Conservation (phyloP, 2,888 invertebrate species). For the Beris chalybata region DNA sequence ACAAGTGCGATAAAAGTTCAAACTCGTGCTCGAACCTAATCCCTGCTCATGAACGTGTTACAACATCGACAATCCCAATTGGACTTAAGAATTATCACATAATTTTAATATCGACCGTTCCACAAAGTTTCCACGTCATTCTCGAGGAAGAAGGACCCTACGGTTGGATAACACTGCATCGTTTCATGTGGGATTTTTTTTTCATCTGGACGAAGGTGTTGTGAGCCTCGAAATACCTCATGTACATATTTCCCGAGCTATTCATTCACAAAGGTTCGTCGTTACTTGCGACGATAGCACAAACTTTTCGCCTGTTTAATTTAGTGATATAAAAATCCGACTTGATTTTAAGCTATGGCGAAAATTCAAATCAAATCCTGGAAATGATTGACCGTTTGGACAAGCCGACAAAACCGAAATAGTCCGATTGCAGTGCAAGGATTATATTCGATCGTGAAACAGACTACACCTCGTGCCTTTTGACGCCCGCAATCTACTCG, state of each 20-base stretch:
- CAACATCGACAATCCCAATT: slow-evolving; percentile 46
- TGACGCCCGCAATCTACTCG: slow-evolving; percentile 92
- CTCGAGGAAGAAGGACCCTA: slow-evolving; percentile 82
- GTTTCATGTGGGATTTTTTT: slow-evolving; percentile 83
- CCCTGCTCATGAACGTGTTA: slow-evolving; percentile 60
- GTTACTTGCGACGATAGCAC: slow-evolving; percentile 73
- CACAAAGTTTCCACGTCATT: slow-evolving; percentile 65
- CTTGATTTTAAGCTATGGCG: slow-evolving; percentile 67
- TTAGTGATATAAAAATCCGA: slow-evolving; percentile 75
- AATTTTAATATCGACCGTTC: slow-evolving; percentile 66
- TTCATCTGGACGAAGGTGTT: slow-evolving; percentile 82
- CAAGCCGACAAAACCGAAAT: slow-evolving; percentile 47
- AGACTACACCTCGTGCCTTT: slow-evolving; percentile 81
- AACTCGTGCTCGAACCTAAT: slow-evolving; percentile 80
- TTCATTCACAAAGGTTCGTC: slow-evolving; percentile 79
- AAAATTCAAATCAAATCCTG: slow-evolving; percentile 65
- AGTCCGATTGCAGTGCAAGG: slow-evolving; percentile 68
- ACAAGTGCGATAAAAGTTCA: slow-evolving; percentile 73
- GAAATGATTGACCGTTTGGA: slow-evolving; percentile 56
- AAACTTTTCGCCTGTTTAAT: slow-evolving; percentile 78
- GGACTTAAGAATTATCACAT: slow-evolving; percentile 59
- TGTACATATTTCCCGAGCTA: slow-evolving; percentile 72
- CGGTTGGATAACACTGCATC: slow-evolving; percentile 74
- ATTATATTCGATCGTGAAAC: slow-evolving; percentile 83
- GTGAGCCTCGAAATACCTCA: slow-evolving; percentile 78